Evolutionary conservation across 2,888 invertebrate genomes (phyloP).

Genomic region (Heliconius charithonia): DNA sequence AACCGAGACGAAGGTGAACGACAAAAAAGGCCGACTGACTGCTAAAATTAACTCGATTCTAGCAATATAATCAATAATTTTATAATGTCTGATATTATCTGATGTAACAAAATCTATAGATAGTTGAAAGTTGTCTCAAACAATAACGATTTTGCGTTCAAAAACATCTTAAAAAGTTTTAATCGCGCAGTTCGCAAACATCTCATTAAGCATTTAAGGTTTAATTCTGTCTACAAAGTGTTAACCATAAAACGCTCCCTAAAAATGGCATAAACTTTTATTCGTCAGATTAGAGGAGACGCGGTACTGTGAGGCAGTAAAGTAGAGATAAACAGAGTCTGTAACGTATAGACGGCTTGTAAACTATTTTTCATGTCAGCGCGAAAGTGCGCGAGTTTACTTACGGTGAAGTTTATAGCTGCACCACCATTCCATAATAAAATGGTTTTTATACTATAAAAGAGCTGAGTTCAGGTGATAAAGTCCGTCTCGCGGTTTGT

Average conservation of each 20-base stretch:
- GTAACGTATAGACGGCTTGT: slow-evolving; percentile 70
- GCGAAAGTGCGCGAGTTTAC: slow-evolving; percentile 74
- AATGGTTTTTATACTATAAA: slow-evolving; percentile 55
- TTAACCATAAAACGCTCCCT: slow-evolving; percentile 73
- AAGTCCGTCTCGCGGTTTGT: slow-evolving; percentile 68
- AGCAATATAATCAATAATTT: too few relatives aligned
- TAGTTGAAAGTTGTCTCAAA: slow-evolving; percentile 34
- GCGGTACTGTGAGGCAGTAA: slow-evolving; percentile 68
- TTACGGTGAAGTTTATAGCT: slow-evolving; percentile 62
- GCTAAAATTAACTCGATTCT: background rate
- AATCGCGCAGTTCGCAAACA: slow-evolving; percentile 70
- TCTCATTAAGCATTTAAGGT: slow-evolving; percentile 68
- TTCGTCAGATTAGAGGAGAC: slow-evolving; percentile 75
- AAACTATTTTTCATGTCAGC: slow-evolving; percentile 82
- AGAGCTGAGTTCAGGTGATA: slow-evolving; percentile 72
- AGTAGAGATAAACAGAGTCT: slow-evolving; percentile 71
- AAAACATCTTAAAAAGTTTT: slow-evolving; percentile 74
- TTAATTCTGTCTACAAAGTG: slow-evolving; percentile 76
- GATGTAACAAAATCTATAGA: background rate
- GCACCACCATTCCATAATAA: slow-evolving; percentile 40
- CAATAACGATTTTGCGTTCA: slow-evolving; percentile 48
- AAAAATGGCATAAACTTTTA: slow-evolving; percentile 80
- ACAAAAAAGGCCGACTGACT: too few relatives aligned
- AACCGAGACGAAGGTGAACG: too few relatives aligned
- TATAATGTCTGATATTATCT: too few relatives aligned